Percentiles rank a stretch among this genome's conserved stretches.
These are phyloP conservation scores for Andrena bucephala DNA, from an alignment of 2,888 invertebrate genomes.

Conservation along the genomic window DNA sequence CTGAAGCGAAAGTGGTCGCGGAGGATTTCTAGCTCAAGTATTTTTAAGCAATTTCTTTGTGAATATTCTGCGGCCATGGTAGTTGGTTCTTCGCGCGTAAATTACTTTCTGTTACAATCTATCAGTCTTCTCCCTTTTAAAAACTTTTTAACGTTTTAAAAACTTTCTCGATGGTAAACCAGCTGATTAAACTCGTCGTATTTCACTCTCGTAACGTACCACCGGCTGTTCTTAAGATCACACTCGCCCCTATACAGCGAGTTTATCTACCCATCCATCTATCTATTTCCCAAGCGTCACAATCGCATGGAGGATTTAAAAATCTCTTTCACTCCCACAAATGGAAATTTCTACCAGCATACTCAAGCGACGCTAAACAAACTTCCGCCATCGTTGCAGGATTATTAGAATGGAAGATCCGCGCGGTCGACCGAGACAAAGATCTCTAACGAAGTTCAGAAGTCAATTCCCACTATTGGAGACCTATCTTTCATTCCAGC, in stretches of 20 bases:
- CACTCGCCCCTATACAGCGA: background rate
- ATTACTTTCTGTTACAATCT: no score
- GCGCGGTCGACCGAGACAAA: constrained; percentile 2
- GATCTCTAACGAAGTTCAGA: constrained; percentile 24
- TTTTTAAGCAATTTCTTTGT: background rate
- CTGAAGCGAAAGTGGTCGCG: background rate
- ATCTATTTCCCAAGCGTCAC: background rate
- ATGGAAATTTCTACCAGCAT: constrained; percentile 15
- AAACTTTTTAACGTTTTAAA: no score
- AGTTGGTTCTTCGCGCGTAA: no score
- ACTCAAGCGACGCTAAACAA: background rate
- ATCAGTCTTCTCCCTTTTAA: no score
- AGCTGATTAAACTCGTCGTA: no score
- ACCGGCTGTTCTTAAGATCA: background rate
- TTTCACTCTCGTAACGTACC: no score
- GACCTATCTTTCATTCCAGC: background rate
- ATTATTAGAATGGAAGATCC: constrained; percentile 8
- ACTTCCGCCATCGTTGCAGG: constrained; percentile 3
- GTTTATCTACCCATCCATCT: background rate
- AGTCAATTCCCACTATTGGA: constrained; percentile 10
- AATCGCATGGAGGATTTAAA: background rate
- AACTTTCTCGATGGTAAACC: no score
- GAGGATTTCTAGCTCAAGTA: constrained; percentile 7
- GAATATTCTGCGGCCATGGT: no score
- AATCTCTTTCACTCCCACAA: constrained; percentile 4